A percentile compares a stretch with the other conserved stretches of the same genome.
Conservation (phyloP, 2,113 vertebrate genomes). For the Lynx canadensis region DNA sequence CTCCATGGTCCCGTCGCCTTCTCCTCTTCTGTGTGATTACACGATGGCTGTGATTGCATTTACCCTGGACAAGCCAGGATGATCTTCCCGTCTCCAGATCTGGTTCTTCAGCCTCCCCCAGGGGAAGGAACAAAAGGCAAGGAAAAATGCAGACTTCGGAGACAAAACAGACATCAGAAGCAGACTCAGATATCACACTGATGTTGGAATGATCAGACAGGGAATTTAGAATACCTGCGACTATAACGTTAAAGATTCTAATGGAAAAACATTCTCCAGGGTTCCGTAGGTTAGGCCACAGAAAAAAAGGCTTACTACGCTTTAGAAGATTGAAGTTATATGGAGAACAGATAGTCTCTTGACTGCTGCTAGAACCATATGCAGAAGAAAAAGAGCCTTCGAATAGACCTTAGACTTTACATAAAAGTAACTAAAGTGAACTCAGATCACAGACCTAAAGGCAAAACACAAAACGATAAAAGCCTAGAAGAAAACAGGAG, state of each 20-base stretch:
- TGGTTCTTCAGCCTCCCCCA: background rate
- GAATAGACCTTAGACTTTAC: background rate
- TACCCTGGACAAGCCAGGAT: background rate
- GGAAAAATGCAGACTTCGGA: background rate
- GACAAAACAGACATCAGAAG: background rate
- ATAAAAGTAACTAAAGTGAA: constrained; percentile 13
- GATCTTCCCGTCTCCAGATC: background rate
- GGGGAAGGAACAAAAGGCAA: background rate
- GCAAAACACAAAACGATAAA: background rate
- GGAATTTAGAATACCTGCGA: background rate
- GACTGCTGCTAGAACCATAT: background rate
- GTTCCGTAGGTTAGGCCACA: background rate
- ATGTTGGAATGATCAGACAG: background rate
- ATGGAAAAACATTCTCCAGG: background rate
- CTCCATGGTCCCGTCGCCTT: background rate
- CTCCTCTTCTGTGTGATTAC: background rate
- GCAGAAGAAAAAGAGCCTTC: background rate
- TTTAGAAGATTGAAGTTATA: background rate
- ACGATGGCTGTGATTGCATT: background rate
- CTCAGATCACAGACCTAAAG: background rate
- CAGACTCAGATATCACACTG: background rate
- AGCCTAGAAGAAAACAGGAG: background rate
- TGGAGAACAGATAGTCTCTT: background rate
- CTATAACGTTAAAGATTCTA: background rate
- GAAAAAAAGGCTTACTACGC: background rate